Conservation (phyloP, 2,113 vertebrate species). For the Sitta europaea region DNA sequence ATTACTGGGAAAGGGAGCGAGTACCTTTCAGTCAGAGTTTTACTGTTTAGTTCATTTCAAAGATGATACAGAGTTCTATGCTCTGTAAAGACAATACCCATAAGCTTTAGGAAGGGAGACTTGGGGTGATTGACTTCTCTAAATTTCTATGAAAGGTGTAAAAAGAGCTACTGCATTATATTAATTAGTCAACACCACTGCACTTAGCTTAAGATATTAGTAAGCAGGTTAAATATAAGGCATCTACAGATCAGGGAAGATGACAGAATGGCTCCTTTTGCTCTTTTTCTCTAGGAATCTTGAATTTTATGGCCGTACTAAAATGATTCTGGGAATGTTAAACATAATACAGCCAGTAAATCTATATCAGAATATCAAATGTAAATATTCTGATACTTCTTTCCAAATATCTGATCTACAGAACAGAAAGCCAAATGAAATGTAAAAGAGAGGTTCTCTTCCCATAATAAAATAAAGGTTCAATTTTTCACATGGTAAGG, state of each 20-base stretch:
- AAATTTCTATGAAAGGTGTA: not conserved
- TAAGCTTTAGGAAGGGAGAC: not conserved
- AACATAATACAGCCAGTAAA: not conserved
- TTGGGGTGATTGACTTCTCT: not conserved
- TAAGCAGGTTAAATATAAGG: not conserved
- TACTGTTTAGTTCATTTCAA: not conserved
- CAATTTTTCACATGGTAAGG: not conserved
- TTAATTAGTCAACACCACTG: not conserved
- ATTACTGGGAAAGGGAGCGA: not conserved
- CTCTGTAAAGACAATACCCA: not conserved
- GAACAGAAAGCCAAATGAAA: not conserved
- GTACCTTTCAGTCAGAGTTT: not conserved
- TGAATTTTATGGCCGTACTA: not conserved
- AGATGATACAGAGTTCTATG: not conserved
- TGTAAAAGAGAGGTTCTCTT: not conserved
- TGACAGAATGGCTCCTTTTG: not conserved
- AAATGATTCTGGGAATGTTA: not conserved
- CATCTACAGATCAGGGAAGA: not conserved
- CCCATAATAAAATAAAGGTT: not conserved
- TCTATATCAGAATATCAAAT: not conserved
- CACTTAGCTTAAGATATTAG: not conserved
- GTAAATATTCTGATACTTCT: not conserved
- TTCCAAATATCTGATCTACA: not conserved
- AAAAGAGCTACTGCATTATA: not conserved
- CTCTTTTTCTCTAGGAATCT: not conserved